A percentile compares a stretch with the other conserved stretches of the same genome.
These are phyloP conservation scores for Syngnathus floridae DNA, from an alignment of 2,113 vertebrate species.

Conservation along the genomic window DNA sequence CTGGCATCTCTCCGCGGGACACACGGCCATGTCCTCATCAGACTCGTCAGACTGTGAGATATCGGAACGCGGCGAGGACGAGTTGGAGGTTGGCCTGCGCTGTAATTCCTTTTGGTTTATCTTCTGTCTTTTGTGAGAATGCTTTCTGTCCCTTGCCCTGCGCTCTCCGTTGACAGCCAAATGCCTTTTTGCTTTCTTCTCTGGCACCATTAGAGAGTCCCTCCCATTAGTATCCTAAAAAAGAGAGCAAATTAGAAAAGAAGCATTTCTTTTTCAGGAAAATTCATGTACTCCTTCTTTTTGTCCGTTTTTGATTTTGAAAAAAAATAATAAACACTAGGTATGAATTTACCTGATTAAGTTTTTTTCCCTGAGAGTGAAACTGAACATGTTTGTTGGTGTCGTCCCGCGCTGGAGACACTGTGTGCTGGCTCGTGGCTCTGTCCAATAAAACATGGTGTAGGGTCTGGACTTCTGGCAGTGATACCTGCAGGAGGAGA, in stretches of 20 bases:
- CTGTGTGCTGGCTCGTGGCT: conserved; percentile 54
- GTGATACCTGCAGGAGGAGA: conserved; percentile 85
- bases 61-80: conserved; percentile 77
- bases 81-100: conserved; percentile 68
- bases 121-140: conserved; percentile 81
- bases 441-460: conserved; percentile 78
- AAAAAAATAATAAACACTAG: background rate
- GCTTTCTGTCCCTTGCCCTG: conserved; percentile 75
- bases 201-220: conserved; percentile 67
- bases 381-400: conserved; percentile 62
- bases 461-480: conserved; percentile 86
- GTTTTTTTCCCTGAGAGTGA: conserved; percentile 57
- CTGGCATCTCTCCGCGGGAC: conserved; percentile 86
- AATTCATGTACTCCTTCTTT: background rate
- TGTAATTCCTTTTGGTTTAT: conserved; percentile 69
- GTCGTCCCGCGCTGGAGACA: conserved; percentile 47
- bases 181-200: conserved; percentile 83
- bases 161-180: conserved; percentile 68
- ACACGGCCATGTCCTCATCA: conserved; percentile 86
- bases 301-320: background rate
- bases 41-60: conserved; percentile 85
- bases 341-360: conserved; percentile 46
- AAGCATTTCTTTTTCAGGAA: background rate
- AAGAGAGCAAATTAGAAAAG: background rate
- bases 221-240: conserved; percentile 61